Evolutionary conservation across 2,888 invertebrate genomes (phyloP), one percentile per base, ranked within the genome.

Genomic region (Digitonthophagus gazella): DNA sequence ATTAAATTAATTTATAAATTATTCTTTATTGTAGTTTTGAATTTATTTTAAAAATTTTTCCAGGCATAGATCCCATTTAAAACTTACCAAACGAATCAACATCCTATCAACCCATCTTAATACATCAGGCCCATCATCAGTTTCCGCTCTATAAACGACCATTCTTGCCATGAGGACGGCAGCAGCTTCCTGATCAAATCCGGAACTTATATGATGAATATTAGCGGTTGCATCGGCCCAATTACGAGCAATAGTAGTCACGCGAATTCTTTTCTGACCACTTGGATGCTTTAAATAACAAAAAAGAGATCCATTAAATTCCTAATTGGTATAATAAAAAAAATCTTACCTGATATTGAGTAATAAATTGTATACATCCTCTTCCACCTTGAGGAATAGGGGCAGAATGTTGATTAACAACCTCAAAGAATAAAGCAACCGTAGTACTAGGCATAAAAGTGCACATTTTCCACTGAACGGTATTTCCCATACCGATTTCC

Each of bases 401-500:
- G 2, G 96, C 94, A 14, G 96, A 92, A 82, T 98, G 97, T 84
- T 98, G 92, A 79, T 94, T 96, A 15, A 95, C 93, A 71, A 99
- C 95, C 86, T 99, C 99, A 83, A 99, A 98, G 85, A 98, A 97
- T 76, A 98, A 87, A 2, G 93, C 95, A 79, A 96, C 90, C 0
- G 98, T 98, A 14, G 95, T 92, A 78, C 93, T 95, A 0, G 98
- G 97, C 58, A 91, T 93, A 18, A 99, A 86, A 0, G 96, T 92
- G 83, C 98, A 98, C 85, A 99, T 90, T 84, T 98, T 98, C 99
- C 99, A 99, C 80, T 98, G 97, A 71, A 94, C 93, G 0, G 99
- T 99, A 75, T 95, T 96, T 28, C 98, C 98, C 85, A 98, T 91
- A 67, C 99, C 99, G 76, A 98, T 93, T 85, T 99, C 99, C 72